Conservation (phyloP, 2,888 invertebrate genomes). For the Podabrus alpinus region DNA sequence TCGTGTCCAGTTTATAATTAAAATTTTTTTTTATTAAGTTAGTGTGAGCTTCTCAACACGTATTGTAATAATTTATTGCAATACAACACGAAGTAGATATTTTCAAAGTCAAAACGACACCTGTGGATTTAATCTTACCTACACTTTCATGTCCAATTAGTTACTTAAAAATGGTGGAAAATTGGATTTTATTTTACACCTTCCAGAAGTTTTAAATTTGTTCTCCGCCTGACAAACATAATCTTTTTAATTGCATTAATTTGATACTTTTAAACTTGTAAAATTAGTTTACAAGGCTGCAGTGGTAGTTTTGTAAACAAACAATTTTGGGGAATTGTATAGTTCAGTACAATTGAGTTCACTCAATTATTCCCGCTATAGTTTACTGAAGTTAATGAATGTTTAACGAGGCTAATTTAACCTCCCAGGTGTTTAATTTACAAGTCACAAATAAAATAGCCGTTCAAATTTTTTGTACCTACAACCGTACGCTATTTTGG, state of each 20-base stretch:
- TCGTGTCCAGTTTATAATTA: conserved; percentile 1
- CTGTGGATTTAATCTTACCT: conserved; percentile 1
- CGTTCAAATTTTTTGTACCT: neutral
- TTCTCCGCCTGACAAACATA: neutral
- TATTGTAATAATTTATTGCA: conserved; percentile 2
- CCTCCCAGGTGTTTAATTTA: neutral
- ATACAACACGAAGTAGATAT: neutral
- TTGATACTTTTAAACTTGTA: neutral
- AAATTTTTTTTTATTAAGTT: neutral
- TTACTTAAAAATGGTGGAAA: neutral
- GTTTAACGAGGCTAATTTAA: neutral
- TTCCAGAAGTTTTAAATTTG: neutral
- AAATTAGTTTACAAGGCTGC: neutral
- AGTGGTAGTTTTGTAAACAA: neutral
- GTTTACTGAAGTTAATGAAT: neutral
- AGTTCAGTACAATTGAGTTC: neutral
- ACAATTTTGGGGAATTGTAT: neutral
- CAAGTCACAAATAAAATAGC: neutral
- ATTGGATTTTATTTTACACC: neutral
- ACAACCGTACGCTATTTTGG: neutral
- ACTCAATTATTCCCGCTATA: neutral
- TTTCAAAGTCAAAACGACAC: conserved; percentile 1
- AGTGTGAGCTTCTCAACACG: conserved; percentile 2
- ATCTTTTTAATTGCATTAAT: neutral
- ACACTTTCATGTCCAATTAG: neutral